phyloP scores from a whole-genome alignment of 2,797 vertebrate species.

The Eremophila alpestris region DNA sequence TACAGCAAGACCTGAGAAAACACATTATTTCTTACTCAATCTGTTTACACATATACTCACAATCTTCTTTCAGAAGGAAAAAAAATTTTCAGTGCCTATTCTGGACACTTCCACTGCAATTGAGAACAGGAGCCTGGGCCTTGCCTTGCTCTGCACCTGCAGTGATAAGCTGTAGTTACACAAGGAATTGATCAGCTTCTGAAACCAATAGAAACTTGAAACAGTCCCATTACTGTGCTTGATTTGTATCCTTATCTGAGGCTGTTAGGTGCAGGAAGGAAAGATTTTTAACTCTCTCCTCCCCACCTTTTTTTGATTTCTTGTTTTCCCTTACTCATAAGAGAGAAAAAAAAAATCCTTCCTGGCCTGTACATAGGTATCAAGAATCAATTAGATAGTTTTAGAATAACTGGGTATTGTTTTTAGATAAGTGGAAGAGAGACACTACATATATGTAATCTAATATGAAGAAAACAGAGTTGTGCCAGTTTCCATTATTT shows the following conservation, averaged over 20 bases:
- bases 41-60: background rate
- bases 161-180: background rate
- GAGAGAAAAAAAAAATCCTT: background rate
- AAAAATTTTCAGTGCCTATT: background rate
- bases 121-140: background rate
- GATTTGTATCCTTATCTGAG: background rate
- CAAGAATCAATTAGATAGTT: background rate
- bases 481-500: background rate
- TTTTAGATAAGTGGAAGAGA: background rate
- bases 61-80: background rate
- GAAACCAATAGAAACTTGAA: background rate
- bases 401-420: background rate
- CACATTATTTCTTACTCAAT: background rate
- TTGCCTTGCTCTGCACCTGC: background rate
- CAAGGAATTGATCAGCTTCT: background rate
- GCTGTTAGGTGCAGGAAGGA: background rate
- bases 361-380: background rate
- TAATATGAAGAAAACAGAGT: background rate
- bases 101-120: background rate
- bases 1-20: background rate
- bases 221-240: background rate
- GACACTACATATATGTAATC: background rate
- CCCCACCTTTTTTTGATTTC: background rate
- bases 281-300: background rate
- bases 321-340: background rate